A percentile compares a stretch with the other conserved stretches of the same genome.
Conservation (phyloP, 2,113 vertebrate species). For the Ochotona princeps region DNA sequence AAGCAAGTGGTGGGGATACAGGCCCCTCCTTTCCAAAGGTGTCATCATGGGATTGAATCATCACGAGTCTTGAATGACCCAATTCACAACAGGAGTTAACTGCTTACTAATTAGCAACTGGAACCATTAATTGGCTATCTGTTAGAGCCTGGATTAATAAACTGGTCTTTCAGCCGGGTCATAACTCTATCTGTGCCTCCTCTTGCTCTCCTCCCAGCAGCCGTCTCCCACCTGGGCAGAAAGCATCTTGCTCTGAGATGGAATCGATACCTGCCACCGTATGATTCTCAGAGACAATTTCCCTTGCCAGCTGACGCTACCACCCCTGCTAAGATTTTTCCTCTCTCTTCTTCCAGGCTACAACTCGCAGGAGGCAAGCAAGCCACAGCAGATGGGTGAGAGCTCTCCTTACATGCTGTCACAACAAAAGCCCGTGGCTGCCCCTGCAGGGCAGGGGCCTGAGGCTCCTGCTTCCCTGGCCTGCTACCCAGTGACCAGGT, state of each 20-base stretch:
- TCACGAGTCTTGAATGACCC: constrained; percentile 57
- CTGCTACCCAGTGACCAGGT: fast-evolving
- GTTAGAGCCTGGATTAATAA: constrained; percentile 79
- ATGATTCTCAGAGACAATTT: constrained; percentile 46
- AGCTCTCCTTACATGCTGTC: neutral
- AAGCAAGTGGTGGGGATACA: neutral
- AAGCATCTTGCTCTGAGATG: constrained; percentile 34
- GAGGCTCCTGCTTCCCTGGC: neutral
- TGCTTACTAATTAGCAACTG: constrained; percentile 82
- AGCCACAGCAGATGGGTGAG: neutral
- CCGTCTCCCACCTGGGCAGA: constrained; percentile 15
- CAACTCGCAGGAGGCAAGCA: neutral
- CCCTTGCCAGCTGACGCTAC: neutral
- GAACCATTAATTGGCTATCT: constrained; percentile 82
- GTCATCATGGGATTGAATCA: neutral
- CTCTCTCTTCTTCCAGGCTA: neutral
- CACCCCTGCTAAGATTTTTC: neutral
- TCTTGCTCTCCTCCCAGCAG: constrained; percentile 47
- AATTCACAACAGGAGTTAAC: constrained; percentile 79
- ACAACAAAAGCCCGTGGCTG: neutral
- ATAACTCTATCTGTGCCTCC: constrained; percentile 21
- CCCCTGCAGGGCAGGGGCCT: neutral
- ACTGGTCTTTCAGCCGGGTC: constrained; percentile 66
- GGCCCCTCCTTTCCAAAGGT: neutral
- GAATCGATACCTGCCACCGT: constrained; percentile 41